Base-by-base conservation (phyloP, 2,888 invertebrate species). In the Helicoverpa assulta region DNA sequence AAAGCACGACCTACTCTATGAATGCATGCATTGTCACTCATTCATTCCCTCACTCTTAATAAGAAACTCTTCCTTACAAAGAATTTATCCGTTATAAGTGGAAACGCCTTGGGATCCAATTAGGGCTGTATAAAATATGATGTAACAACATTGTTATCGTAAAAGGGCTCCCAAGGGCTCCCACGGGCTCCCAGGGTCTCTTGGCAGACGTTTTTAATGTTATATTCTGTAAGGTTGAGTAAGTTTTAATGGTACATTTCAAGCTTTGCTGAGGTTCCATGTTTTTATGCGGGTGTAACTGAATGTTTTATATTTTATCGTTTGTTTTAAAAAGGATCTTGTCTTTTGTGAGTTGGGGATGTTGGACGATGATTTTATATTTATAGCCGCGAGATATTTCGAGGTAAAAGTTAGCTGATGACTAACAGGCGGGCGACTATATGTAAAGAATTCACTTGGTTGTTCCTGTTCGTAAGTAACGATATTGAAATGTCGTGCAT, bases 91-190 rank as follows among this genome's bases (percentile, higher is more conserved):
- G 21, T 67, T 61, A 14, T 67, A 74, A 78, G 68, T 67, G 56
- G 26, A 73, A 72, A 59, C 56, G 50, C 76, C 58, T 67, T 54
- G 64, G 67, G 72, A 76, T 70, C 80, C 69, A 78, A 78, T 78
- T 78, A 78, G 64, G 64, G 66, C n/a, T 50, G 67, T 64, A 69
- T 76, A 76, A 72, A 76, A 62, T 69, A 79, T 65, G 69, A 65
- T 72, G 72, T 62, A 54, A 65, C 58, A 65, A 67, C 67, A 55
- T 64, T 67, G 61, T 65, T 76, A 64, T 62, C 70, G 61, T 76
- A 64, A 67, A 76, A 67, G 52, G 33, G 52, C 16, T 70, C 63
- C 64, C 58, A 76, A 67, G 52, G 26, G 52, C 12, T 70, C 63
- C 64, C 58, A 76, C 65, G 52, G 26, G 52, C 12, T 70, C 61